Conservation (phyloP, 2,113 vertebrate species). For the Puma concolor region DNA sequence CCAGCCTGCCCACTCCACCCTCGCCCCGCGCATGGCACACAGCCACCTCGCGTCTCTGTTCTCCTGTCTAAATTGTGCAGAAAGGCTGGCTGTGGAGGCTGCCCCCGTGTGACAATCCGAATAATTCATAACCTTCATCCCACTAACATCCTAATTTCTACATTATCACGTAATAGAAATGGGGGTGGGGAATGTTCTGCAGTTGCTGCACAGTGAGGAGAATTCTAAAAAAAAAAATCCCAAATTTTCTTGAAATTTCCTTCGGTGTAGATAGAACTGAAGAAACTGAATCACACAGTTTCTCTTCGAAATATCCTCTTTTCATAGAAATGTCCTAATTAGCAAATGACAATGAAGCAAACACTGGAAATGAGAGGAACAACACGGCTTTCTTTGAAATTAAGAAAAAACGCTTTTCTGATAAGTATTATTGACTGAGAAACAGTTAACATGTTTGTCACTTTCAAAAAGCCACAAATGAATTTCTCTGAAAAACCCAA, state of each 20-base stretch:
- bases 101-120: background rate
- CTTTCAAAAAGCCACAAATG: conserved; percentile 70
- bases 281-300: background rate
- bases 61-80: background rate
- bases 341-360: conserved; percentile 12
- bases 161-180: rapidly evolving
- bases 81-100: background rate
- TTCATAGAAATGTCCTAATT: conserved; percentile 42
- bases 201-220: background rate
- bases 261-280: background rate
- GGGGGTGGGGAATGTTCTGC: background rate
- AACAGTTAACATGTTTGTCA: conserved; percentile 72
- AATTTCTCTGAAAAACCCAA: conserved; percentile 73
- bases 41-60: background rate
- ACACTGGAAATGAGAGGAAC: conserved; percentile 37
- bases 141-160: background rate
- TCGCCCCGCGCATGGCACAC: rapidly evolving
- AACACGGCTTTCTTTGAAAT: conserved; percentile 67
- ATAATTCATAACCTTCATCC: background rate
- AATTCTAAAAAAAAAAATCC: background rate
- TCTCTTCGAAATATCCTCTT: background rate
- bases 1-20: background rate
- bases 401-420: conserved; percentile 62
- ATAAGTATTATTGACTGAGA: conserved; percentile 76
- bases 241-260: conserved; percentile 9